Conservation (phyloP, 1,140 invertebrate genomes). For the Hylyphantes graminicola region DNA sequence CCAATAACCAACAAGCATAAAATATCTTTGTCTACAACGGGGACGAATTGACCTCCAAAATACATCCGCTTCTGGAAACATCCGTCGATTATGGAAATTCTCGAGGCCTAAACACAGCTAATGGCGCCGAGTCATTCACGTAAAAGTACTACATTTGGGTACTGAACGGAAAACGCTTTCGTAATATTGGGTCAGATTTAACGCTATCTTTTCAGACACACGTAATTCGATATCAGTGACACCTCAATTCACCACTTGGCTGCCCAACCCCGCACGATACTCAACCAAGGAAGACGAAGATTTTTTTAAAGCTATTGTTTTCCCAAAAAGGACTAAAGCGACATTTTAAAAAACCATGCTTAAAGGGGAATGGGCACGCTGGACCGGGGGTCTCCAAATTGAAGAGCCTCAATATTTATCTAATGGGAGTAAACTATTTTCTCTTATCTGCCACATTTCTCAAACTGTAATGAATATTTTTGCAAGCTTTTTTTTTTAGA, state of each 20-base stretch:
- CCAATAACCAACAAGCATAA: no score
- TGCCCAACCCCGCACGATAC: constrained; percentile 31
- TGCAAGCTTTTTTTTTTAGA: no score
- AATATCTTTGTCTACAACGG: no score
- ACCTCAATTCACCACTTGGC: constrained; percentile 50
- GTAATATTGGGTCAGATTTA: constrained; percentile 41
- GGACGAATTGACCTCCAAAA: not conserved
- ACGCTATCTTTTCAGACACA: constrained; percentile 31
- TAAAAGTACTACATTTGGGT: not conserved
- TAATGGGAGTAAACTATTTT: no score
- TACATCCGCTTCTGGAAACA: constrained; percentile 2
- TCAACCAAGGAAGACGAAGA: not conserved
- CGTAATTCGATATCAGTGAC: constrained; percentile 38
- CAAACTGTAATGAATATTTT: no score
- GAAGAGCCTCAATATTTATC: no score
- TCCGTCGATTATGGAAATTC: not conserved
- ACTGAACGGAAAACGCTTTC: constrained; percentile 15
- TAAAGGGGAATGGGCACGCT: no score
- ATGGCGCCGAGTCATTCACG: not conserved
- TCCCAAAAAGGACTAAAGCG: no score
- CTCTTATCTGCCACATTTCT: no score
- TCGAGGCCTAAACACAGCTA: not conserved
- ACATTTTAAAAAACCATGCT: no score
- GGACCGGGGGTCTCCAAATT: no score
- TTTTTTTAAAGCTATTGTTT: no score